Evolutionary conservation across 2,888 invertebrate species (phyloP), one percentile per base, ranked within the genome.

Genomic region (Pyrrhia umbra): DNA sequence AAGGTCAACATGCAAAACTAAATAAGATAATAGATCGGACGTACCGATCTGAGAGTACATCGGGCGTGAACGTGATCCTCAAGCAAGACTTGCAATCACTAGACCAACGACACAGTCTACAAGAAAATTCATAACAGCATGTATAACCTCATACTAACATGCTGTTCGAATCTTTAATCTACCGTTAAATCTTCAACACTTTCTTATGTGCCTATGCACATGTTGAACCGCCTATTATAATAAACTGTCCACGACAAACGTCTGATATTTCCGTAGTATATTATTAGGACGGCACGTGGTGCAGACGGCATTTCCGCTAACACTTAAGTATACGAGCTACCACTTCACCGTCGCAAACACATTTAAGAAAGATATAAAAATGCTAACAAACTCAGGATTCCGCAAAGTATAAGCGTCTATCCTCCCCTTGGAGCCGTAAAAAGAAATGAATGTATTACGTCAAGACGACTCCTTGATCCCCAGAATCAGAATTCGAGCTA

Each of bases 211-310:
- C 6, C 30, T 46, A 70, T 51, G 56, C 72, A 58, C 50, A 66
- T 71, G 77, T 74, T 61, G 46, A 56, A 42, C 56, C 37, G 50
- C n/a, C 60, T 55, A 58, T 62, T 68, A 77, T 55, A 58, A 77
- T 56, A 59, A 77, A 64, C 52, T 61, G 21, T 42, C 45, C 42
- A 63, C 56, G 58, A 68, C 61, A 62, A 62, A 39, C 62, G 55
- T 39, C 43, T 34, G 64, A 68, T 73, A 74, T 75, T 74, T 75
- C 75, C 75, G 75, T 60, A 40, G 56, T 65, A 27, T 75, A 77
- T 75, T 74, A 77, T 77, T 75, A 75, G 75, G 59, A 58, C 21
- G 25, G 47, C 57, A 47, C 78, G 78, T 77, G 74, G 56, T 59
- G 75, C 45, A 63, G 51, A 42, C 58, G 54, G 74, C 45, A 61